Conservation (phyloP, 2,113 vertebrate genomes). For the Dasyornis broadbenti region DNA sequence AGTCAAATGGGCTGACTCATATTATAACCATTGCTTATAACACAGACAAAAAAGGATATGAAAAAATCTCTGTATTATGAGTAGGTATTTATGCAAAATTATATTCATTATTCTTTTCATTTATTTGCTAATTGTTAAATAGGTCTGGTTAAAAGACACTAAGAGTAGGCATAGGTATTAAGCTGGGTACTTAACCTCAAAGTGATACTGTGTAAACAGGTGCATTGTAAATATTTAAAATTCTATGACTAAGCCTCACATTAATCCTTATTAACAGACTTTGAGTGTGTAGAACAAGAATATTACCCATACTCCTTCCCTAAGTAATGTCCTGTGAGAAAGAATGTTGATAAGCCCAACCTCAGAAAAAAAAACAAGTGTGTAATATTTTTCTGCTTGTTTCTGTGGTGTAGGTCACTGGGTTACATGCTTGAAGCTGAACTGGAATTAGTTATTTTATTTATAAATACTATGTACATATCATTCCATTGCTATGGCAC, state of each 20-base stretch:
- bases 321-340: conserved; percentile 1
- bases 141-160: background rate
- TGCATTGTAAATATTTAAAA: conserved; percentile 67
- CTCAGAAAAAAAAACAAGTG: background rate
- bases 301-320: background rate
- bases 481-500: background rate
- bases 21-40: background rate
- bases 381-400: background rate
- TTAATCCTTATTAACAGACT: conserved; percentile 63
- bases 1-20: background rate
- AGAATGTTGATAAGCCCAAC: background rate
- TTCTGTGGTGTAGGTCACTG: background rate
- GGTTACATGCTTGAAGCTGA: background rate
- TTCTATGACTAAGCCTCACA: conserved; percentile 43
- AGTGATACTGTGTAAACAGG: conserved; percentile 48
- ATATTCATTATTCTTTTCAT: background rate
- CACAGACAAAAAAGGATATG: background rate
- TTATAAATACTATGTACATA: background rate
- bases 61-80: background rate
- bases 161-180: background rate
- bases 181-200: conserved; percentile 43
- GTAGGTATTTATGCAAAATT: background rate
- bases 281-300: conserved; percentile 4
- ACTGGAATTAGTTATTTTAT: background rate
- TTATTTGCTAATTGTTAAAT: conserved; percentile 43